Conservation (phyloP, 2,797 vertebrate species). For the Taenioides sp. region DNA sequence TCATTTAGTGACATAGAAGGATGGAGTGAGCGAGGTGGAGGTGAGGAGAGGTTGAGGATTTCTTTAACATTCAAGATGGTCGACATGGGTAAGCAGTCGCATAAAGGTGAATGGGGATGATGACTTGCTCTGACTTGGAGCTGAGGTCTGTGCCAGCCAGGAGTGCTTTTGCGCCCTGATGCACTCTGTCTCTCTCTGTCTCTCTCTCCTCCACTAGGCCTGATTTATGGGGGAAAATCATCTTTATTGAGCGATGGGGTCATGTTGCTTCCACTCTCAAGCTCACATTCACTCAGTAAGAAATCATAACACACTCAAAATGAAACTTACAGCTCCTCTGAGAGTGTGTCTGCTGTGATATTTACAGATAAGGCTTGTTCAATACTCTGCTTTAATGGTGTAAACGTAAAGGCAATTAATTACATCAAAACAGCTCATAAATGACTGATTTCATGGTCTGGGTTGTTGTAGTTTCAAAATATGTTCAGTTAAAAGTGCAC, state of each 20-base stretch:
- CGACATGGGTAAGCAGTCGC: conserved; percentile 44
- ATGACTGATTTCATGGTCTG: not conserved
- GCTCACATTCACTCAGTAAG: conserved; percentile 42
- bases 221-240: conserved; percentile 70
- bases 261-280: conserved; percentile 44
- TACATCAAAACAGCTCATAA: not conserved
- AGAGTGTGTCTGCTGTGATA: conserved; percentile 29
- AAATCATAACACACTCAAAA: conserved; percentile 34
- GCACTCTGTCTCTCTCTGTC: conserved; percentile 56
- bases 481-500: not conserved
- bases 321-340: conserved; percentile 23
- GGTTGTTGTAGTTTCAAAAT: not conserved
- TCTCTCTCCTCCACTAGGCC: conserved; percentile 22
- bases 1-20: conserved; percentile 44
- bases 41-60: conserved; percentile 27
- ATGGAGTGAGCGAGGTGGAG: conserved; percentile 25
- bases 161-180: conserved; percentile 54
- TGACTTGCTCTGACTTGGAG: conserved; percentile 58
- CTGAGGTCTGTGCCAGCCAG: conserved; percentile 51
- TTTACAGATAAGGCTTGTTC: conserved; percentile 47
- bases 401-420: conserved; percentile 38
- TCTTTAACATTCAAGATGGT: conserved; percentile 52
- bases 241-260: conserved; percentile 69
- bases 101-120: conserved; percentile 63
- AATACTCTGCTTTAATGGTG: conserved; percentile 42